phyloP scores from a whole-genome alignment of 1,140 invertebrate species.

The Paraescarpia echinospica region DNA sequence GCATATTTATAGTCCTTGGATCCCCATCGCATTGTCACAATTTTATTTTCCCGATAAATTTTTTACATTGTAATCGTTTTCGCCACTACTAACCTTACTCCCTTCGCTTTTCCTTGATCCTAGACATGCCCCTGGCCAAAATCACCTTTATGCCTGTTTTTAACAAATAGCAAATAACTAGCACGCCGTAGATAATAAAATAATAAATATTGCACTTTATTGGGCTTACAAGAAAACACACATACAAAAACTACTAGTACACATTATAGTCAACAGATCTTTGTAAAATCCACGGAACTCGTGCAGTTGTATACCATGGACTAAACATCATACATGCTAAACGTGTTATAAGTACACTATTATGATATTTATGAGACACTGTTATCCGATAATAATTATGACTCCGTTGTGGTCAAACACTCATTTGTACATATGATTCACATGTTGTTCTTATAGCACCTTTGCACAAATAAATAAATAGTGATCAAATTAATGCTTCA shows the following conservation, averaged over 20 bases:
- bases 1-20: no score
- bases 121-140: no score
- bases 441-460: neutral
- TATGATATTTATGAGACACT: neutral
- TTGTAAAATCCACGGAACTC: neutral
- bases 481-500: neutral
- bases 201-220: constrained; percentile 7
- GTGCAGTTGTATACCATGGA: neutral
- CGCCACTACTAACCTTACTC: no score
- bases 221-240: neutral
- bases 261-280: neutral
- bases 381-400: neutral
- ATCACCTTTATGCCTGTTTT: neutral
- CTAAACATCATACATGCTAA: neutral
- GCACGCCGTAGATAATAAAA: neutral
- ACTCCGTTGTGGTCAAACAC: neutral
- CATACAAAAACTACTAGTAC: neutral
- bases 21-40: no score
- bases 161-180: neutral
- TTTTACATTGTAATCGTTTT: no score
- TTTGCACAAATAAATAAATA: neutral
- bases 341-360: neutral
- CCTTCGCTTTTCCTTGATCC: neutral
- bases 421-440: neutral
- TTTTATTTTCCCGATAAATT: no score